Conservation (phyloP, 2,113 vertebrate species). For the Mirza zaza region DNA sequence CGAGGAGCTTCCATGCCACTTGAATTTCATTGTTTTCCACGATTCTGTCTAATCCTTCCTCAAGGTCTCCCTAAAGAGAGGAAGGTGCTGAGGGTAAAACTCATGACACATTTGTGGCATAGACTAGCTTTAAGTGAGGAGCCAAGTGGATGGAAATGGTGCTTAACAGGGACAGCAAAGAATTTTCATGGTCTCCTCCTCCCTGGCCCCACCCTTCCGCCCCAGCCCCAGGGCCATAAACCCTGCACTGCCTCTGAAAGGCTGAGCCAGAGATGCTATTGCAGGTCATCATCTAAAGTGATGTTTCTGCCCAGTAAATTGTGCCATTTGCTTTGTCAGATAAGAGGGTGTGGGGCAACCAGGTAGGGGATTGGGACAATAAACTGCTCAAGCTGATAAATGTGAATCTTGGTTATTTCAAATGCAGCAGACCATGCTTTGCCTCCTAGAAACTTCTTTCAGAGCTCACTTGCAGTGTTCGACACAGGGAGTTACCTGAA, state of each 20-base stretch:
- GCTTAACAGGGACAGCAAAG: background rate
- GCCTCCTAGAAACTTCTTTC: background rate
- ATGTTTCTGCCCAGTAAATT: background rate
- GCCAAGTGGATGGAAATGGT: background rate
- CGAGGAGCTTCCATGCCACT: background rate
- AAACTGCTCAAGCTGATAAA: background rate
- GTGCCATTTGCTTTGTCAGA: background rate
- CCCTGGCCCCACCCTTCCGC: too few species aligned
- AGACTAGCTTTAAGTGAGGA: background rate
- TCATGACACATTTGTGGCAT: background rate
- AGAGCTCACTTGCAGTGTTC: background rate
- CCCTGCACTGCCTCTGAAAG: background rate
- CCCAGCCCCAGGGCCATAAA: background rate
- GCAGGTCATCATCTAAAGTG: background rate
- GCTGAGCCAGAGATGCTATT: background rate
- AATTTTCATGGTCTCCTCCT: background rate
- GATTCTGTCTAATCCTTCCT: background rate
- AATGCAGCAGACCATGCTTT: background rate
- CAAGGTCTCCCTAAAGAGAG: background rate
- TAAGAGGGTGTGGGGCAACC: background rate
- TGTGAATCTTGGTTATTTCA: background rate
- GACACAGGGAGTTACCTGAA: background rate
- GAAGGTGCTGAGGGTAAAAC: background rate
- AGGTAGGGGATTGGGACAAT: background rate
- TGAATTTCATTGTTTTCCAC: background rate